Base-by-base conservation (phyloP, 2,113 vertebrate genomes). In the Oplegnathus fasciatus region DNA sequence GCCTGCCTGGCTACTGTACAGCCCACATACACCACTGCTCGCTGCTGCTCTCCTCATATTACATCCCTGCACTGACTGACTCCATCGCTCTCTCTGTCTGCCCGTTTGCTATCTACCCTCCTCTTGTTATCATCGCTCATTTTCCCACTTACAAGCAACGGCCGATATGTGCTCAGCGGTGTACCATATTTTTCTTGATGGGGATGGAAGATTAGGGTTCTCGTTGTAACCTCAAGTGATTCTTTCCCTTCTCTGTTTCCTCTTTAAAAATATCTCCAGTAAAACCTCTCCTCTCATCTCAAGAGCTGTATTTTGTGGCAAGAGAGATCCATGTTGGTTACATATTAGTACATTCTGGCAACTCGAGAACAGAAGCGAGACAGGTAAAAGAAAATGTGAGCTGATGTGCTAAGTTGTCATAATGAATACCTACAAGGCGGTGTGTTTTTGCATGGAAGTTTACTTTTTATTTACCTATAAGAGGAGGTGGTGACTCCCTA, bases 11-110 rank as follows among this genome's bases (percentile, higher is more conserved):
- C 70, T 87, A 83, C 87, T 73, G 78, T 85, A 76, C 87, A 86
- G 85, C 86, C 91, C 82, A 93, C 91, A 84, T 86, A 82, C 77
- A 69, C 64, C 83, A 44, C 73, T 22, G 48, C 76, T 73, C 26
- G 37, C 88, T 75, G 80, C 82, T 82, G 64, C 76, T 88, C 82
- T 60, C 73, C 68, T 87, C 68, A 18, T 79, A 60, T 83, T 84
- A 73, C 82, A 89, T 78, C 66, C 83, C 64, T n/a, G 50, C 82
- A 18, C 87, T 20, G 61, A 44, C 80, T 20, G 60, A 65, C 44
- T 86, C 66, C 64, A 80, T 83, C 64, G 17, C 48, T 86, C 62
- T 71, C 68, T 81, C 66, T 7, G 22, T 75, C 73, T 76, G 46
- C 46, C 65, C 66, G 26, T 85, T 84, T 79, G 44, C 88, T 66